Percentiles rank a stretch among this genome's conserved stretches.
These are phyloP conservation scores for Pandemis heparana DNA, from an alignment of 2,888 invertebrate species.

Conservation along the genomic window DNA sequence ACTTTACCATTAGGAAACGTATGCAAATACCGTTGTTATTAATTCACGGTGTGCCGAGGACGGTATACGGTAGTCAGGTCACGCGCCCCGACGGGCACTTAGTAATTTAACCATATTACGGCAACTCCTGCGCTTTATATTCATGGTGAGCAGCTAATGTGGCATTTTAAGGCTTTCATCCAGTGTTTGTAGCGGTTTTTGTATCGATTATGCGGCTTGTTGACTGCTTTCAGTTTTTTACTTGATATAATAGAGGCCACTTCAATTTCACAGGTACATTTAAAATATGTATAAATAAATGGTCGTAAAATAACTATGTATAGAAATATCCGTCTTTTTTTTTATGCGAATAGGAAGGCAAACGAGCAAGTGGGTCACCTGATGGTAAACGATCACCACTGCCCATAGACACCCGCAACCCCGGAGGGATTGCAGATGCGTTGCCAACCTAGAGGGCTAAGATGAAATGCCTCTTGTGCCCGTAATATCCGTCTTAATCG, in stretches of 20 bases:
- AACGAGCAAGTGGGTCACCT: too few relatives aligned
- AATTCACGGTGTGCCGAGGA: constrained; percentile 36
- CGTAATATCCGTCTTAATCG: too few relatives aligned
- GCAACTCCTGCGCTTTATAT: constrained; percentile 19
- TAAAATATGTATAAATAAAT: too few relatives aligned
- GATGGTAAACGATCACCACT: too few relatives aligned
- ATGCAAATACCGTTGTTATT: constrained; percentile 39
- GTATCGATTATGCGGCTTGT: not conserved
- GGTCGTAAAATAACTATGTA: too few relatives aligned
- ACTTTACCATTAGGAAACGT: constrained; percentile 25
- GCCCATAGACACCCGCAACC: too few relatives aligned
- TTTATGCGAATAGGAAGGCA: too few relatives aligned
- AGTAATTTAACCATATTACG: constrained; percentile 40
- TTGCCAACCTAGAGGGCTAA: too few relatives aligned
- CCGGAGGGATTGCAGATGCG: too few relatives aligned
- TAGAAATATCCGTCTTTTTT: too few relatives aligned
- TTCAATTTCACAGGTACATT: too few relatives aligned
- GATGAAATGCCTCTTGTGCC: too few relatives aligned
- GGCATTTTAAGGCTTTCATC: constrained; percentile 27
- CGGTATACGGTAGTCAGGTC: constrained; percentile 10
- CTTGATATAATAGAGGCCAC: not conserved
- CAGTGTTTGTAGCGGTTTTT: constrained; percentile 17
- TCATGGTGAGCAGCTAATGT: constrained; percentile 27
- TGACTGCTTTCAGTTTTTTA: not conserved
- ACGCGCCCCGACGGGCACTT: constrained; percentile 31